These are phyloP conservation scores for Acanthurus lineatus DNA, from an alignment of 2,797 vertebrate species.

Conservation along the genomic window DNA sequence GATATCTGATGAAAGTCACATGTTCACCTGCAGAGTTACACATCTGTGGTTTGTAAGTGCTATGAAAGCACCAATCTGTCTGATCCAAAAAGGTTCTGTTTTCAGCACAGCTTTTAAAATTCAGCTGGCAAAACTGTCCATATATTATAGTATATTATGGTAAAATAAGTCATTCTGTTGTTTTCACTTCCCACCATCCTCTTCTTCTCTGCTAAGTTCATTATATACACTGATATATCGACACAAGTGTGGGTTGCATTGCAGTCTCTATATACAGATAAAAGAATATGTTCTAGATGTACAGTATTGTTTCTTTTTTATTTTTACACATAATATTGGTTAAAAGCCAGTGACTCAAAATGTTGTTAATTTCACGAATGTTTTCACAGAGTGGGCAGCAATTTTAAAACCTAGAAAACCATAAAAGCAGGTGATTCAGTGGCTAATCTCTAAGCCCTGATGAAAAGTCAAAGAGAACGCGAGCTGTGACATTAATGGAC, in stretches of 20 bases:
- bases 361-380: background rate
- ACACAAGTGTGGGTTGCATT: background rate
- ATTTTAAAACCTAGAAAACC: background rate
- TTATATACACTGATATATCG: background rate
- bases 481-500: background rate
- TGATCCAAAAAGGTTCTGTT: slow-evolving; percentile 24
- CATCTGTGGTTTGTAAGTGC: slow-evolving; percentile 21
- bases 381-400: too few relatives aligned
- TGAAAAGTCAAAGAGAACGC: background rate
- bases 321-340: background rate
- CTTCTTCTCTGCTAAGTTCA: background rate
- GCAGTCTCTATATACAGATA: background rate
- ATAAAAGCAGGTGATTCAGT: background rate
- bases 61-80: slow-evolving; percentile 25
- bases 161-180: background rate
- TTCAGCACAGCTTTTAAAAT: slow-evolving; percentile 16
- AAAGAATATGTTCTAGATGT: background rate
- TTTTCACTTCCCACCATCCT: background rate
- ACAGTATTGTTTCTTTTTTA: background rate
- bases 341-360: background rate
- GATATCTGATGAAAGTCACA: slow-evolving; percentile 1
- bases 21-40: slow-evolving; percentile 10
- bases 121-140: slow-evolving; percentile 6
- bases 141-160: background rate
- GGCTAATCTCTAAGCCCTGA: background rate